Evolutionary conservation across 2,888 invertebrate species (phyloP), one percentile per base, ranked within the genome.

Genomic region (Aphidoletes aphidimyza): DNA sequence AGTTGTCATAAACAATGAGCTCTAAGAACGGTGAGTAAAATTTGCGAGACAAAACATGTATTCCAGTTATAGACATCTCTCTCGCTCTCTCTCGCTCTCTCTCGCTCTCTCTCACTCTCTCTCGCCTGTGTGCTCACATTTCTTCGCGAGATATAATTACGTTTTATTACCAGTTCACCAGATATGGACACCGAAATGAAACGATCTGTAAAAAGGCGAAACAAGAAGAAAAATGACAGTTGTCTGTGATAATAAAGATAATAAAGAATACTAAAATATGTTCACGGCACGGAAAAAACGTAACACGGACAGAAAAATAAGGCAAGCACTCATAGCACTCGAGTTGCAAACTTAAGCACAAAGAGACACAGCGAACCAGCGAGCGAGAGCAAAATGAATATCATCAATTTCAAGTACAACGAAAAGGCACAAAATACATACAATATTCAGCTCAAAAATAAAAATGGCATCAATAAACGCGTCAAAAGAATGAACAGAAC

Each of bases 221-320:
- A 69, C 69, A 69, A 69, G 69, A 69, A 69, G 69, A 69, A 69
- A 69, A 69, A 69, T 69, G 26, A 69, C 69, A 69, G 69, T 69
- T 69, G 26, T 69, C 69, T 69, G 69, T 69, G 69, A 69, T 69
- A 69, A 69, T 69, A 69, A 69, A 69, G 34, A 69, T 69, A 69
- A 69, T 69, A 69, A 69, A 69, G 69, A 30, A 69, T 69, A 69
- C 69, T 69, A 69, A 69, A 69, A 69, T 69, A 69, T 69, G 69
- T 69, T 30, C 69, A 69, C 19, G 26, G 30, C 69, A 30, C 69
- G 34, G 14, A 14, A 30, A 69, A 69, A 69, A 69, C 69, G 69
- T 69, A 69, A 69, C 69, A 69, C 69, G 14, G 17, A 47, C 11
- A 47, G 39, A 47, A 19, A 47, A 17, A 47, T 6, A 69, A 14